These are phyloP conservation scores for Xenopus petersii DNA, from an alignment of 2,797 vertebrate genomes.

Conservation along the genomic window DNA sequence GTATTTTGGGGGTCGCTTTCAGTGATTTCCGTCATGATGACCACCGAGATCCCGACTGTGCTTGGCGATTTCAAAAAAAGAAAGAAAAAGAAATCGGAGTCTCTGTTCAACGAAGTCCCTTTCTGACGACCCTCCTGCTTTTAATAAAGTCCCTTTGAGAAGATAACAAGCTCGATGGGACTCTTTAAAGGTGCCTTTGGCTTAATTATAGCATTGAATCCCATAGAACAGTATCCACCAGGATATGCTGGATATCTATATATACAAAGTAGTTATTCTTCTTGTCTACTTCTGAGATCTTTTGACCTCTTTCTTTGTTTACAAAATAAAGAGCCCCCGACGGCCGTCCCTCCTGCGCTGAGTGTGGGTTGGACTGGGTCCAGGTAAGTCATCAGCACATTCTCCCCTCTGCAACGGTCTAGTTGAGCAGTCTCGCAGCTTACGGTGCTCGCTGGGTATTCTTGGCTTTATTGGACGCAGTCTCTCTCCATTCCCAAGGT, in stretches of 20 bases:
- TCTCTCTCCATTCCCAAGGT: neutral
- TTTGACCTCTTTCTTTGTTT: neutral
- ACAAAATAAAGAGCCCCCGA: neutral
- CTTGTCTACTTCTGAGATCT: no score
- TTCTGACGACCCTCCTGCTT: neutral
- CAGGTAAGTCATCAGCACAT: neutral
- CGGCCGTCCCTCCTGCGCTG: neutral
- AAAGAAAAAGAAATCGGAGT: neutral
- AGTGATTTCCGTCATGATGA: conserved; percentile 77
- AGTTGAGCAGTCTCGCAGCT: neutral
- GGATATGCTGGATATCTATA: no score
- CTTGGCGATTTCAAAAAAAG: conserved; percentile 11
- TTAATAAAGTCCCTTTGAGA: no score
- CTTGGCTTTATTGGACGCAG: neutral
- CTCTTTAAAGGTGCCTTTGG: neutral
- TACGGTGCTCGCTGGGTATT: neutral
- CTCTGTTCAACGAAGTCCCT: conserved; percentile 24
- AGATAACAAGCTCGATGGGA: neutral
- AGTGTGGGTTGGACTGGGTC: neutral
- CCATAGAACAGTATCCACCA: no score
- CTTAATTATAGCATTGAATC: no score
- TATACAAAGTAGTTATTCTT: no score
- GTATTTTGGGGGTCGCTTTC: conserved; percentile 79
- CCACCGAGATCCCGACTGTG: neutral
- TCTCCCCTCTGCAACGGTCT: neutral